A percentile compares a stretch with the other conserved stretches of the same genome.
These are phyloP conservation scores for Myopa testacea DNA, from an alignment of 2,888 invertebrate genomes.

Conservation along the genomic window DNA sequence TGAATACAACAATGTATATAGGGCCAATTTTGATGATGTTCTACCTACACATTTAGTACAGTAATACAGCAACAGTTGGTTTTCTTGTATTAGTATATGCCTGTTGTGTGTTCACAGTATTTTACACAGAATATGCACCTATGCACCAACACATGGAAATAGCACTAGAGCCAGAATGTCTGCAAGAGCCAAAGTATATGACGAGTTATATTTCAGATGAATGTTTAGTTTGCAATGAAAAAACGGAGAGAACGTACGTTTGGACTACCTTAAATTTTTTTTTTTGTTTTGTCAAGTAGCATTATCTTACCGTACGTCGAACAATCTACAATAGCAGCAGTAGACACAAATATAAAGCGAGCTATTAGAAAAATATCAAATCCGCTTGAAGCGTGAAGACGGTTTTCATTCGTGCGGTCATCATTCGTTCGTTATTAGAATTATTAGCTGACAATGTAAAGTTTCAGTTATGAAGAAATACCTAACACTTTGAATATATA, in stretches of 20 bases:
- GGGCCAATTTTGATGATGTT: conserved; percentile 4
- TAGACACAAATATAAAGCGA: not conserved
- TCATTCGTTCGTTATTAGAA: not conserved
- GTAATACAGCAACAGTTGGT: conserved; percentile 19
- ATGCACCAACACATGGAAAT: conserved; percentile 32
- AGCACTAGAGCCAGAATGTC: conserved; percentile 65
- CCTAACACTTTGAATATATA: not conserved
- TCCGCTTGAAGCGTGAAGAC: not conserved
- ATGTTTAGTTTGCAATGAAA: conserved; percentile 52
- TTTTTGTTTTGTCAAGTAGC: conserved; percentile 45
- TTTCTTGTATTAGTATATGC: not conserved
- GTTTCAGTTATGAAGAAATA: not conserved
- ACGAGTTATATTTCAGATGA: conserved; percentile 47
- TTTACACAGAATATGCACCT: not conserved
- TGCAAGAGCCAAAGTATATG: conserved; percentile 55
- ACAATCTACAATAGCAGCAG: not conserved
- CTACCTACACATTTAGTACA: conserved; percentile 16
- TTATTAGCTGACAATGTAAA: conserved; percentile 21
- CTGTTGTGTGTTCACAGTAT: not conserved
- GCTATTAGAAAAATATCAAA: conserved; percentile 10
- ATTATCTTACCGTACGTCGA: conserved; percentile 38
- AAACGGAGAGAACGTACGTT: conserved; percentile 53
- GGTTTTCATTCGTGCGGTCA: conserved; percentile 3
- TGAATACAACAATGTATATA: too few relatives aligned
- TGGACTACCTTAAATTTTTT: conserved; percentile 35